Evolutionary conservation across 2,113 vertebrate genomes (phyloP), one percentile per base, ranked within the genome.

Genomic region (Eudorcas thomsonii): DNA sequence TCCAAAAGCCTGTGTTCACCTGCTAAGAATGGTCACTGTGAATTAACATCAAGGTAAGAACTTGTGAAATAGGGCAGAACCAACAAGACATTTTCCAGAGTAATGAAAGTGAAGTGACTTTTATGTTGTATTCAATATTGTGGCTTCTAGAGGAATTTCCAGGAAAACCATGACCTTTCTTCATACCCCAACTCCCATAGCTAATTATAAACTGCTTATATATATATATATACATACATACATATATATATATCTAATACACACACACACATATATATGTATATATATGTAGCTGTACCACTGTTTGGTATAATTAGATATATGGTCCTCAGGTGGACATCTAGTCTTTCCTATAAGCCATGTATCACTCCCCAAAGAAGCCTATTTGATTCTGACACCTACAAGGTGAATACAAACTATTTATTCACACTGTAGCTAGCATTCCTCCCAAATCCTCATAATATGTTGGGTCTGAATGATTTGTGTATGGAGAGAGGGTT

Each of bases 31-130:
- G 90, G 74, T 93, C 91, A 30, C 77, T 92, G 57, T 81, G 48
- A 59, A 94, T 90, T 71, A 85, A 33, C 17, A 64, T 55, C 88
- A 95, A 71, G 33, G n/a, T 43, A 57, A 45, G 48, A 90, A 92
- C 74, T 52, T 78, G 67, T 77, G 92, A 97, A 88, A 84, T 91
- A 96, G 54, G 85, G 48, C n/a, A 90, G 78, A 96, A 80, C 62
- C 78, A 88, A 77, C 2, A 39, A 57, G 67, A 62, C 54, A 80
- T 81, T 88, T 96, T 86, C 45, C 84, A 57, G 26, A n/a, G n/a
- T 50, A 23, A 78, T 86, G 33, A 39, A 92, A 93, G 39, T 21
- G 74, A 89, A 96, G 62, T 64, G 50, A 33, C 26, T 97, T 94
- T 86, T 92, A 77, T 15, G 17, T 25, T 43, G 6, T 21, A 7